Conservation (phyloP, 2,888 invertebrate genomes). For the Teleogryllus oceanicus region DNA sequence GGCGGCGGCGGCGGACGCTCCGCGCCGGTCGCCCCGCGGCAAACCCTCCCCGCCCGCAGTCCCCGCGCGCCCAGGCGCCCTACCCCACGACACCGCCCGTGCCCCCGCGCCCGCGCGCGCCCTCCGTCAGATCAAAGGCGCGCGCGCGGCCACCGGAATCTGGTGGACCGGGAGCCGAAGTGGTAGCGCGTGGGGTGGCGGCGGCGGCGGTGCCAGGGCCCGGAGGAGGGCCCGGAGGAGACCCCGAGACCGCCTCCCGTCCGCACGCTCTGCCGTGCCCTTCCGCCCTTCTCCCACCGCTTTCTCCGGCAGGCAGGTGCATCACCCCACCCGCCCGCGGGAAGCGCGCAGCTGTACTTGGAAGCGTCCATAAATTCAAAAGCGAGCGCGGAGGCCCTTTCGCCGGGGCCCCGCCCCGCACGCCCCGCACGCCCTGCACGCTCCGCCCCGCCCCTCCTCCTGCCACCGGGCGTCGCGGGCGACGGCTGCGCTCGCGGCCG, state of each 20-base stretch:
- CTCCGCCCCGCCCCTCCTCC: background rate
- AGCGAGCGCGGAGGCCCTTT: background rate
- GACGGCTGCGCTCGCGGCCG: background rate
- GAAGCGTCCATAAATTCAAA: constrained; percentile 1
- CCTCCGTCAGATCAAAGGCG: background rate
- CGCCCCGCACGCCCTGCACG: background rate
- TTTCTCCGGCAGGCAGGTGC: background rate
- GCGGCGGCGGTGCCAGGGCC: too few species aligned
- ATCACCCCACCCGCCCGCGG: background rate
- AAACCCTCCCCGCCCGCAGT: background rate
- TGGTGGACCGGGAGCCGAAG: background rate
- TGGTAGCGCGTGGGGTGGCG: too few species aligned
- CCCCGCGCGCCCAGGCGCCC: background rate
- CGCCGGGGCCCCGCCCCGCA: background rate
- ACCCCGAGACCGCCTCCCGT: too few species aligned
- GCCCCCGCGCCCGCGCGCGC: background rate
- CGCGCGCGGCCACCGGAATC: background rate
- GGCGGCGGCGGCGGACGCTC: too few species aligned
- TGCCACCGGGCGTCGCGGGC: background rate
- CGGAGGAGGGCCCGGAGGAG: too few species aligned
- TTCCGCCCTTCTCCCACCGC: background rate
- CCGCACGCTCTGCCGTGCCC: background rate
- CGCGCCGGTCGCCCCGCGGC: background rate
- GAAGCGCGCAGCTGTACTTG: background rate
- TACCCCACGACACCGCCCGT: background rate